Conservation (phyloP, 2,888 invertebrate species). For the Tuta absoluta region DNA sequence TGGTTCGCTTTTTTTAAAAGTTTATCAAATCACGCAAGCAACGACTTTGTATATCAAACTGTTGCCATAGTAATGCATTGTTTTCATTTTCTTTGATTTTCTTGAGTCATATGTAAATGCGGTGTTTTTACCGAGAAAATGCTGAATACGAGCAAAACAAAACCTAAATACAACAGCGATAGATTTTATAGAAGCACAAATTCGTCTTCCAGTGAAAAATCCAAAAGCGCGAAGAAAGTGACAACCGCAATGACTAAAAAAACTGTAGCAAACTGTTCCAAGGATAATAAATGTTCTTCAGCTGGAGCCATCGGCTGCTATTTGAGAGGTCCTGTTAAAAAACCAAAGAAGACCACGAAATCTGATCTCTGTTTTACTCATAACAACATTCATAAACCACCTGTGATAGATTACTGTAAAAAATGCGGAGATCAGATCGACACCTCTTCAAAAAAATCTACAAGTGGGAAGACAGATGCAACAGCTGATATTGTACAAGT, state of each 20-base stretch:
- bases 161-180: constrained; percentile 34
- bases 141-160: constrained; percentile 32
- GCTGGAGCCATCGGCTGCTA: constrained; percentile 43
- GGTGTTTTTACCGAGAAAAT: constrained; percentile 29
- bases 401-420: constrained; percentile 39
- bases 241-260: constrained; percentile 39
- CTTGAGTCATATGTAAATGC: neutral
- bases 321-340: constrained; percentile 33
- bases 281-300: constrained; percentile 54
- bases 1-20: neutral
- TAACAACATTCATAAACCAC: constrained; percentile 29
- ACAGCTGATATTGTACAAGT: neutral
- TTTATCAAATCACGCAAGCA: neutral
- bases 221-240: constrained; percentile 46
- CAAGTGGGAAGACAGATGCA: neutral
- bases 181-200: constrained; percentile 36
- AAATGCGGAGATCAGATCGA: constrained; percentile 56
- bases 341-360: constrained; percentile 57
- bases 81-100: constrained; percentile 33
- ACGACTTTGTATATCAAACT: neutral
- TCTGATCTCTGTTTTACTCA: constrained; percentile 52
- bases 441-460: constrained; percentile 3
- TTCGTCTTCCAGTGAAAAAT: constrained; percentile 23
- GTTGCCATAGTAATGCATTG: constrained; percentile 43
- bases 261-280: constrained; percentile 27